Evolutionary conservation across 2,888 invertebrate genomes (phyloP).

Genomic region (Troglohyphantes excavatus): DNA sequence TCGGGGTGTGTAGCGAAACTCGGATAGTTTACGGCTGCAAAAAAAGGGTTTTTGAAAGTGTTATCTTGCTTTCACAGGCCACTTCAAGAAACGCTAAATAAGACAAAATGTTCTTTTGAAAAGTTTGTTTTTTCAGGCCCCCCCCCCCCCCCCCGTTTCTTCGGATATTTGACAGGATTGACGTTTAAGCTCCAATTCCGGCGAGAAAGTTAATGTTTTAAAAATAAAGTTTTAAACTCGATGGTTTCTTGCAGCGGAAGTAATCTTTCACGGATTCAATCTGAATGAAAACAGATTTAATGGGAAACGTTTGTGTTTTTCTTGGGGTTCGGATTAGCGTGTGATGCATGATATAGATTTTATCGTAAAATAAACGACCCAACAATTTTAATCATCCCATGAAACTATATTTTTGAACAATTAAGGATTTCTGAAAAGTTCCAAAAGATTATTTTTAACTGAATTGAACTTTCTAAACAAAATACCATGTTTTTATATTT

Average conservation of each 20-base stretch:
- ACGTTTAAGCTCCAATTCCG: constrained; percentile 46
- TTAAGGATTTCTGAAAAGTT: too few relatives aligned
- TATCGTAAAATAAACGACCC: background rate
- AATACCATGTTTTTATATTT: too few relatives aligned
- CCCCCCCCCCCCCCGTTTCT: too few relatives aligned
- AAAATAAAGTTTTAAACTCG: constrained; percentile 7
- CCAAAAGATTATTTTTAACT: too few relatives aligned
- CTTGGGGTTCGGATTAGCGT: background rate
- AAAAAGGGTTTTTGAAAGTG: constrained; percentile 21
- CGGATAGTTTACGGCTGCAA: constrained; percentile 14
- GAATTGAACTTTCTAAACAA: too few relatives aligned
- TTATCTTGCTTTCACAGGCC: constrained; percentile 60
- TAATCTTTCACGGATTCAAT: constrained; percentile 2
- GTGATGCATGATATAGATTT: constrained; percentile 4
- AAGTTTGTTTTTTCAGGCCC: constrained; percentile 2
- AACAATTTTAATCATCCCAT: background rate
- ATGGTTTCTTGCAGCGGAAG: background rate
- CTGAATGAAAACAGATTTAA: constrained; percentile 8
- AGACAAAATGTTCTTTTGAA: constrained; percentile 52
- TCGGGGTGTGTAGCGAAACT: background rate
- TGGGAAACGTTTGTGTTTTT: background rate
- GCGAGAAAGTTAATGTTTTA: constrained; percentile 24
- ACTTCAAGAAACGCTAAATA: constrained; percentile 53
- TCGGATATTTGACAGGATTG: constrained; percentile 43
- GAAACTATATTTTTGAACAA: too few relatives aligned